phyloP scores from a whole-genome alignment of 2,113 vertebrate species.

The Brachypodius melanocephalos region DNA sequence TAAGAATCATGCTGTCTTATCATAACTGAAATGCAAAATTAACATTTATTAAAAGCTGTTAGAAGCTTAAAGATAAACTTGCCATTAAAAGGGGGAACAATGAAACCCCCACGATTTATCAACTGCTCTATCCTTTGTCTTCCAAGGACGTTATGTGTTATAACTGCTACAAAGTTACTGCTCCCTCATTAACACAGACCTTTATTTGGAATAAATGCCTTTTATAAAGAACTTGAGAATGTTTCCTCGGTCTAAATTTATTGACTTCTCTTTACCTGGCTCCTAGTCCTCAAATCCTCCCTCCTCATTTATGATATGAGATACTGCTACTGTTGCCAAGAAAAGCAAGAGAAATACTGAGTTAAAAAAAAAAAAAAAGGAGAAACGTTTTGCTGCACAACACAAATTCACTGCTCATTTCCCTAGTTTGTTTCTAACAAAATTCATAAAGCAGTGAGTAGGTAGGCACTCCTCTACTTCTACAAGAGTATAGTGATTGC shows the following conservation, averaged over 20 bases:
- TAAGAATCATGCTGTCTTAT: not conserved
- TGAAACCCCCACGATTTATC: not conserved
- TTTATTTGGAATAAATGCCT: not conserved
- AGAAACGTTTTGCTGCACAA: not conserved
- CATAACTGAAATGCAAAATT: not conserved
- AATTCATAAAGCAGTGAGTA: not conserved
- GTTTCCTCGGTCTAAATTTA: not conserved
- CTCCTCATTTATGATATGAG: not conserved
- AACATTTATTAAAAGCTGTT: not conserved
- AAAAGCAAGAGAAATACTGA: not conserved
- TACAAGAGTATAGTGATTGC: not conserved
- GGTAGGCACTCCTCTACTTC: not conserved
- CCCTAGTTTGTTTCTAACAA: not conserved
- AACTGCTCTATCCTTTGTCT: not conserved
- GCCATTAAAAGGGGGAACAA: not conserved
- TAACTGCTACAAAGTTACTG: not conserved
- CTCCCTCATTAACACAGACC: not conserved
- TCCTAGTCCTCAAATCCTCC: not conserved
- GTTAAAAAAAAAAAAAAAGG: rapidly evolving
- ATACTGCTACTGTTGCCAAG: not conserved
- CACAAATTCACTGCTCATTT: not conserved
- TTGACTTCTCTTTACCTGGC: not conserved
- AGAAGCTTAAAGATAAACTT: not conserved
- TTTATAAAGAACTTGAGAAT: not conserved
- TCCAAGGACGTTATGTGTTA: not conserved